Evolutionary conservation across 2,888 invertebrate genomes (phyloP).

Genomic region (Brenthis hecate): DNA sequence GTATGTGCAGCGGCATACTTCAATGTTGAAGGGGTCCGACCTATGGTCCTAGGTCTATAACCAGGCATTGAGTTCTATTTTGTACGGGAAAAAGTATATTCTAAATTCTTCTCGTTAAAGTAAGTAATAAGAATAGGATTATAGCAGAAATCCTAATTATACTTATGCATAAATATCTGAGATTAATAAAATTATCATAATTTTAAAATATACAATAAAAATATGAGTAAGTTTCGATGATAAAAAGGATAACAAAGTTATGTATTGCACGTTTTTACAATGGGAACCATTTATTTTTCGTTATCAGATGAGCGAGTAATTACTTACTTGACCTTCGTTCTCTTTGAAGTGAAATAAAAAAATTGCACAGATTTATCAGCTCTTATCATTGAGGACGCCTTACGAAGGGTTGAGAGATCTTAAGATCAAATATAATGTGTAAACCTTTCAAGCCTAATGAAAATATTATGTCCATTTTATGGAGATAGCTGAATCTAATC

Average conservation of each 20-base stretch:
- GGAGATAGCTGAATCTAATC: neutral
- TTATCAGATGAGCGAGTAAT: conserved; percentile 32
- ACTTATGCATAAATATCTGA: too few relatives aligned
- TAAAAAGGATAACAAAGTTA: neutral
- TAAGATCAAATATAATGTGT: conserved; percentile 15
- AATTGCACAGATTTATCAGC: conserved; percentile 29
- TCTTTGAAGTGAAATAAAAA: conserved; percentile 26
- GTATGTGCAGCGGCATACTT: too few relatives aligned
- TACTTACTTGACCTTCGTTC: conserved; percentile 29
- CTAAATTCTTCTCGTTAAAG: too few relatives aligned
- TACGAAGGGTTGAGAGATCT: conserved; percentile 15
- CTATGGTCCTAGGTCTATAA: too few relatives aligned
- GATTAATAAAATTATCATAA: too few relatives aligned
- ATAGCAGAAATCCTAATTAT: too few relatives aligned
- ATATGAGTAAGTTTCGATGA: too few relatives aligned
- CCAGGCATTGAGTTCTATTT: too few relatives aligned
- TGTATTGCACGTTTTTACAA: conserved; percentile 14
- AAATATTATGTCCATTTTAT: conserved; percentile 8
- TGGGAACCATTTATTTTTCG: conserved; percentile 24
- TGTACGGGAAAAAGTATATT: too few relatives aligned
- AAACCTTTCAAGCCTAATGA: conserved; percentile 19
- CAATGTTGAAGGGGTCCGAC: too few relatives aligned
- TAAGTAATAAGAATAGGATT: too few relatives aligned
- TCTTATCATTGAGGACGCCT: conserved; percentile 27
- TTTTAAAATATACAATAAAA: too few relatives aligned